phyloP scores from a whole-genome alignment of 1,140 invertebrate genomes.

The Brachionus paranguensis region DNA sequence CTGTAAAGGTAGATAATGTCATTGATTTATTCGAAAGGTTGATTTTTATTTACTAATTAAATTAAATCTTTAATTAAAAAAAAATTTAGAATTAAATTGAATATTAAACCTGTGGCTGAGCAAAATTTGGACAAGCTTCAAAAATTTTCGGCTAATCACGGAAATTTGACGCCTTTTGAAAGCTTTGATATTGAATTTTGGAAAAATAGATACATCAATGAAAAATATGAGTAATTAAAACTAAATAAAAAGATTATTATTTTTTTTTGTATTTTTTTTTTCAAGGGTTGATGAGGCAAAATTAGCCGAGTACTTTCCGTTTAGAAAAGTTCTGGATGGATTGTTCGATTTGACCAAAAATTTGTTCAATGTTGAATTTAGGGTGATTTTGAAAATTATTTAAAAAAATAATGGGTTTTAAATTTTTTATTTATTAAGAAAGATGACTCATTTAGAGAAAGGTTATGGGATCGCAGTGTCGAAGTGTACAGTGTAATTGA shows the following conservation, averaged over 20 bases:
- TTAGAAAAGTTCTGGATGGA: slow-evolving; percentile 68
- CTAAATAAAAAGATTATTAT: neutral
- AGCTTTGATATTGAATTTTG: slow-evolving; percentile 82
- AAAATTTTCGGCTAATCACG: slow-evolving; percentile 52
- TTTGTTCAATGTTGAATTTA: slow-evolving; percentile 75
- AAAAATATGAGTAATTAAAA: neutral
- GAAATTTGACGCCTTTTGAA: slow-evolving; percentile 64
- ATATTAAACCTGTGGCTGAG: neutral
- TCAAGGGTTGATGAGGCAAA: slow-evolving; percentile 65
- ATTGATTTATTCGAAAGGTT: slow-evolving; percentile 64
- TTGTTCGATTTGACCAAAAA: slow-evolving; percentile 68
- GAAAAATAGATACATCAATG: slow-evolving; percentile 62
- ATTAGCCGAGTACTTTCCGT: slow-evolving; percentile 73
- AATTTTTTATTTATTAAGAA: neutral
- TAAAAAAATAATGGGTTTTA: neutral
- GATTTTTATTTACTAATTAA: neutral
- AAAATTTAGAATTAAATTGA: slow-evolving; percentile 10
- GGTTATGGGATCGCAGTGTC: neutral
- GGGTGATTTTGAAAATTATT: slow-evolving; percentile 47
- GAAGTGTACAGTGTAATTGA: neutral
- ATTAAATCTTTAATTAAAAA: neutral
- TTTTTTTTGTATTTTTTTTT: slow-evolving; percentile 35
- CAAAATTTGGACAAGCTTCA: neutral
- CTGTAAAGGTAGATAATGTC: slow-evolving; percentile 71
- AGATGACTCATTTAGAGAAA: neutral